Evolutionary conservation across 1,140 invertebrate species (phyloP), one percentile per base, ranked within the genome.

Genomic region (Tribolium madens): DNA sequence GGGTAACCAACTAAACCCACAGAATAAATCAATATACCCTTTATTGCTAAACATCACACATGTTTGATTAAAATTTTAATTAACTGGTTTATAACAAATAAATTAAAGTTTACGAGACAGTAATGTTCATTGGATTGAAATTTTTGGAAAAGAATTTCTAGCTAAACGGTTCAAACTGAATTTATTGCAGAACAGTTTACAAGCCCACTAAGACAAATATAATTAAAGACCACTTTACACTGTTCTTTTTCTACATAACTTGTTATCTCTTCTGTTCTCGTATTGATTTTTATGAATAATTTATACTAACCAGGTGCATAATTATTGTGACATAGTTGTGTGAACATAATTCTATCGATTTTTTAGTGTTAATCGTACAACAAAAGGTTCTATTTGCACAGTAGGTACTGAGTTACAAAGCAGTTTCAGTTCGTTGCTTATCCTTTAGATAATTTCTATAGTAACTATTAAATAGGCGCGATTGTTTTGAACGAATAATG

Each of bases 241-340:
- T 42, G 4, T 42, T 42, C 36, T 42, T n/a, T 10, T 42, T 21
- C 17, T 17, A 18, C 50, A 13, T 15, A 52, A 52, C 14, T 2
- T 57, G 57, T 12, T 3, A 14, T 12, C 12, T 33, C 36, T 42
- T 42, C 13, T 50, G 48, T 50, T 14, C 15, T 17, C 6, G 10
- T 64, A 64, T 64, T 64, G 57, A 64, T 64, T 64, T 64, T 64
- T 26, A 13, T 64, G 57, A 64, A 64, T 64, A 14, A 64, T 64
- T 64, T 64, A 64, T 26, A 33, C 31, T 64, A 64, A 33, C 21
- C 26, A 64, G 57, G 57, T 64, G 57, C 21, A 64, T 64, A 64
- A 64, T 64, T 64, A 14, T 33, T 13, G 36, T 15, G n/a, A 31
- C 57, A 64, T 12, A 33, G 57, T 33, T 13, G n/a, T 33, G 31